Conservation (phyloP, 2,888 invertebrate genomes). For the Dermolepida albohirtum region DNA sequence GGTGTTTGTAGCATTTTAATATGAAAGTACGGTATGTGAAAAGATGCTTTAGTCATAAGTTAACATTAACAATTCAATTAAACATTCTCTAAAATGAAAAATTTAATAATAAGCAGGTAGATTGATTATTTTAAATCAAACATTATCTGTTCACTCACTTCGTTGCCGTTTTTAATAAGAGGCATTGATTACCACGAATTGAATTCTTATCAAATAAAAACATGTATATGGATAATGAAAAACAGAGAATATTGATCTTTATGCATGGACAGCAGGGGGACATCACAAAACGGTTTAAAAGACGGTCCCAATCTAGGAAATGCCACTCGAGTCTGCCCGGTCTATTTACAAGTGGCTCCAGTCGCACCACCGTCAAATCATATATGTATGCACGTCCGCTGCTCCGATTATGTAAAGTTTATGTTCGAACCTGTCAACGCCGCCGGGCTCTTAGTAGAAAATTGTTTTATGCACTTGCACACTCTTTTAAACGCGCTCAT, state of each 20-base stretch:
- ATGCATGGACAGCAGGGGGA: conserved; percentile 45
- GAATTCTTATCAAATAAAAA: conserved; percentile 26
- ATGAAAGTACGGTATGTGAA: too few relatives aligned
- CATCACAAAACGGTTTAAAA: conserved; percentile 54
- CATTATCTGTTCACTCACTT: background rate
- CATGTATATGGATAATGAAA: conserved; percentile 21
- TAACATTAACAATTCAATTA: too few relatives aligned
- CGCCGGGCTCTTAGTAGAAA: conserved; percentile 33
- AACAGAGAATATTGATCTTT: conserved; percentile 34
- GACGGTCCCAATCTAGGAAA: conserved; percentile 56
- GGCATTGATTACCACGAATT: conserved; percentile 20
- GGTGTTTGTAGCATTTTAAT: too few relatives aligned
- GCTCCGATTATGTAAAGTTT: conserved; percentile 32
- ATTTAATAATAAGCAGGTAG: too few relatives aligned
- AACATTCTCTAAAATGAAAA: too few relatives aligned
- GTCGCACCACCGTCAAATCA: conserved; percentile 14
- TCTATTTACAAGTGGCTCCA: conserved; percentile 50
- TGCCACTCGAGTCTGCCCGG: conserved; percentile 55
- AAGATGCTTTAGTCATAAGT: too few relatives aligned
- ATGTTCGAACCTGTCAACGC: conserved; percentile 33
- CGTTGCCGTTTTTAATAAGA: conserved; percentile 15
- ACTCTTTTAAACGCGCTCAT: conserved; percentile 5
- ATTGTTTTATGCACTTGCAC: conserved; percentile 33
- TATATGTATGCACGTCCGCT: background rate
- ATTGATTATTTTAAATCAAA: too few relatives aligned